Base-by-base conservation (phyloP, 1,140 invertebrate species). In the Drosophila tropicalis region DNA sequence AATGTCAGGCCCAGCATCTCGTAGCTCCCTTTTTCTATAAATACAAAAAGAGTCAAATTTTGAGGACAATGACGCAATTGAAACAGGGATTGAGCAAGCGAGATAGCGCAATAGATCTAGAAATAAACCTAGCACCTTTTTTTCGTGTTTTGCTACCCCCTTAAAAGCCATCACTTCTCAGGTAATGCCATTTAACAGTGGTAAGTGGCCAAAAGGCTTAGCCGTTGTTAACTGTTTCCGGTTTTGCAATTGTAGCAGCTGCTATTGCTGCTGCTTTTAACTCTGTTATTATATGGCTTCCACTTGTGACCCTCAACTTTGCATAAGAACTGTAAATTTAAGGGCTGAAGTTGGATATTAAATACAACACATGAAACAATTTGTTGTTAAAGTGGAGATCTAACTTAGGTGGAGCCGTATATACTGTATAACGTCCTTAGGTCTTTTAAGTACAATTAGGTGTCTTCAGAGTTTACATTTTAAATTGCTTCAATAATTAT, bases 161-260 rank as follows among this genome's bases (percentile, higher is more conserved):
- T n/a, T 9, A 51, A 51, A 55, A 22, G 5, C 9, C 44, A 32
- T 40, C 60, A 25, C 13, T 39, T n/a, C 56, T 32, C 39, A 44
- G 44, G 12, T 83, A 89, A 90, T 90, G 71, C 77, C 74, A 84
- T 89, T 89, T 89, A 90, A 89, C 74, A 55, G 69, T 77, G 60
- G 70, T 81, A 89, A 89, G 80, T 84, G 84, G 66, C 74, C 74
- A 55, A 79, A 80, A 67, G 58, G 80, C 76, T 85, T 74, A 85
- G 81, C 80, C 81, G 63, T 74, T 81, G 77, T 89, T 84, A 89
- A 89, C 84, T 84, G 84, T 81, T 87, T 87, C 84, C 80, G 84
- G 80, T 72, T 29, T 77, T 79, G 56, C 67, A 40, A 62, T 10
- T 22, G 19, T 2, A 19, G 15, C 17, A 51, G 17, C 44, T 22